Percentiles rank a stretch among this genome's conserved stretches.
These are phyloP conservation scores for Holacanthus passer DNA, from an alignment of 2,113 vertebrate species.

Conservation along the genomic window DNA sequence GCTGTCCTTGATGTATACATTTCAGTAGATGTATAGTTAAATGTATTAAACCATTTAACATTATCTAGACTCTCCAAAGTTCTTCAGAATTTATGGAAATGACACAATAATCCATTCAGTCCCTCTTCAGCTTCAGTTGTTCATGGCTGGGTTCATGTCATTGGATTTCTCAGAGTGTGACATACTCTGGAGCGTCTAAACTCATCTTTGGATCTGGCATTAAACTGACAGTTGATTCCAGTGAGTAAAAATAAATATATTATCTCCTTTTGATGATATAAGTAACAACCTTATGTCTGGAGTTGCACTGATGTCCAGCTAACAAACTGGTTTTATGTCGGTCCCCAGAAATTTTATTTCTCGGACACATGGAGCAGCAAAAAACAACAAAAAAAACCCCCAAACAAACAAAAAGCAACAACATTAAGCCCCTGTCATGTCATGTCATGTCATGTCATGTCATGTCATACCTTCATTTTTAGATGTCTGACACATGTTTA, in stretches of 20 bases:
- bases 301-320: background rate
- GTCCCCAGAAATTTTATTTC: no score
- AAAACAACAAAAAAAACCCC: no score
- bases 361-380: no score
- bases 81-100: background rate
- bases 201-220: slow-evolving; percentile 55
- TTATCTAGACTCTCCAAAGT: background rate
- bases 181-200: slow-evolving; percentile 5
- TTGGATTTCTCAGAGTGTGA: slow-evolving; percentile 47
- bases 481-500: no score
- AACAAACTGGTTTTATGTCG: no score
- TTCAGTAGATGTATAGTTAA: background rate
- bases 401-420: no score
- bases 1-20: background rate
- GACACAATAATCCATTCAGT: background rate
- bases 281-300: background rate
- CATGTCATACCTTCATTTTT: no score
- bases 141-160: background rate
- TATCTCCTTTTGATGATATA: background rate
- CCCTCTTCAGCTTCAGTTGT: no score
- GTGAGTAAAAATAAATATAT: slow-evolving; percentile 31
- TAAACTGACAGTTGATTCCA: slow-evolving; percentile 46
- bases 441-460: no score
- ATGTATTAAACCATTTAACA: background rate
- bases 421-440: no score